A percentile compares a stretch with the other conserved stretches of the same genome.
Conservation (phyloP, 1,140 invertebrate genomes). For the Drosophila bipectinata region DNA sequence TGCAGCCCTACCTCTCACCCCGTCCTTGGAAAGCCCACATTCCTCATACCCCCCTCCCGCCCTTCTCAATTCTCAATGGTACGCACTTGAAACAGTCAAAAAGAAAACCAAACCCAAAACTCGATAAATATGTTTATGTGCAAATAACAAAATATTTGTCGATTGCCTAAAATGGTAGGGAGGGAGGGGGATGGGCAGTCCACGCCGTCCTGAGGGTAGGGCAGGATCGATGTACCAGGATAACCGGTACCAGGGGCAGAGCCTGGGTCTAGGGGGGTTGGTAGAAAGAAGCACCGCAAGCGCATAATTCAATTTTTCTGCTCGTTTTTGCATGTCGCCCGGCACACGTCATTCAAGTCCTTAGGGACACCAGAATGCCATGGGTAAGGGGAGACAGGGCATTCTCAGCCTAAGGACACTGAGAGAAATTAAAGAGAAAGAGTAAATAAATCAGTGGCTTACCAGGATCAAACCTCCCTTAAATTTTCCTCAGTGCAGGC, state of each 20-base stretch:
- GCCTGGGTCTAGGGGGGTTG: background rate
- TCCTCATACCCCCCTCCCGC: background rate
- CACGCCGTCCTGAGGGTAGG: conserved; percentile 10
- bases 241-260: conserved; percentile 4
- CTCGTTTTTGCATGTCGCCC: conserved; percentile 79
- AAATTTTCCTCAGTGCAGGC: conserved; percentile 28
- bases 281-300: conserved; percentile 71
- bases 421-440: background rate
- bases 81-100: conserved; percentile 28
- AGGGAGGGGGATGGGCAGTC: background rate
- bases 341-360: conserved; percentile 70
- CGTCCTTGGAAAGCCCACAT: background rate
- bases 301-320: conserved; percentile 84
- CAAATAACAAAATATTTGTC: conserved; percentile 83
- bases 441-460: too few relatives aligned
- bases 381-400: background rate
- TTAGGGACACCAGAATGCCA: conserved; percentile 53
- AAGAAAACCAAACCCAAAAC: conserved; percentile 56
- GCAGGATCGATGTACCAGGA: conserved; percentile 32
- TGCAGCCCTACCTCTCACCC: conserved; percentile 31
- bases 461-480: too few relatives aligned
- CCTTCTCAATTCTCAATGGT: background rate
- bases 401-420: conserved; percentile 10
- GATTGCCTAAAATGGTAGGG: conserved; percentile 57
- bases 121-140: conserved; percentile 82